These are phyloP conservation scores for Anaspis maculata DNA, from an alignment of 2,888 invertebrate species.

Conservation along the genomic window DNA sequence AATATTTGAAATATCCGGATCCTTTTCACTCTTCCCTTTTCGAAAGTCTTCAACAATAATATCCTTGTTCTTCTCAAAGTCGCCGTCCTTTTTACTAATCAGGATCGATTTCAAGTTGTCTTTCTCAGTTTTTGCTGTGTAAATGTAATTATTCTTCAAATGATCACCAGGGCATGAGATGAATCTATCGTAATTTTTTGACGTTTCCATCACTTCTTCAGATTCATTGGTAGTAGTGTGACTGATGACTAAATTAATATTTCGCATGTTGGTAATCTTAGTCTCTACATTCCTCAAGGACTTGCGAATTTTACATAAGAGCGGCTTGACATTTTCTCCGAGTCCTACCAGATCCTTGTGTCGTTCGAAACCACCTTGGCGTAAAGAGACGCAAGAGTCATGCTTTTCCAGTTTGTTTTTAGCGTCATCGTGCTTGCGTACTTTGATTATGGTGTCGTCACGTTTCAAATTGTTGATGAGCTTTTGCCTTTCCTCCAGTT, in stretches of 20 bases:
- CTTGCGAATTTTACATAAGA: constrained; percentile 13
- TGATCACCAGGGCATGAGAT: neutral
- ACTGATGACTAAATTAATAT: constrained; percentile 13
- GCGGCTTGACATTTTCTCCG: constrained; percentile 7
- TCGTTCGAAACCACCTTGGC: constrained; percentile 4
- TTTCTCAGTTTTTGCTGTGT: constrained; percentile 28
- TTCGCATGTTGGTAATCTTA: constrained; percentile 12
- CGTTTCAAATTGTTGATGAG: constrained; percentile 20
- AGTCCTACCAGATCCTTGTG: constrained; percentile 9
- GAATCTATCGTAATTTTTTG: neutral
- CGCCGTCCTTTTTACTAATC: constrained; percentile 26
- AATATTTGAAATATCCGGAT: neutral
- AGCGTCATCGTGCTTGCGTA: constrained; percentile 7
- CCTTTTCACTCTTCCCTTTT: neutral
- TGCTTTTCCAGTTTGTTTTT: neutral
- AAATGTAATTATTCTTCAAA: constrained; percentile 17
- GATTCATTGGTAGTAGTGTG: constrained; percentile 13
- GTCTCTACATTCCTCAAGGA: constrained; percentile 17
- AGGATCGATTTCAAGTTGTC: constrained; percentile 27
- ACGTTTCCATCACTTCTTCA: too few relatives aligned
- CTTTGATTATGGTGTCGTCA: constrained; percentile 15
- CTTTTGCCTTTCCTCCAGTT: constrained; percentile 21
- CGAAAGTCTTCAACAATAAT: neutral
- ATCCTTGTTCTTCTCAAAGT: constrained; percentile 18
- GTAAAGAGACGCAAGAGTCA: neutral